These are phyloP conservation scores for Autographa gamma DNA, from an alignment of 2,888 invertebrate genomes.

Conservation along the genomic window DNA sequence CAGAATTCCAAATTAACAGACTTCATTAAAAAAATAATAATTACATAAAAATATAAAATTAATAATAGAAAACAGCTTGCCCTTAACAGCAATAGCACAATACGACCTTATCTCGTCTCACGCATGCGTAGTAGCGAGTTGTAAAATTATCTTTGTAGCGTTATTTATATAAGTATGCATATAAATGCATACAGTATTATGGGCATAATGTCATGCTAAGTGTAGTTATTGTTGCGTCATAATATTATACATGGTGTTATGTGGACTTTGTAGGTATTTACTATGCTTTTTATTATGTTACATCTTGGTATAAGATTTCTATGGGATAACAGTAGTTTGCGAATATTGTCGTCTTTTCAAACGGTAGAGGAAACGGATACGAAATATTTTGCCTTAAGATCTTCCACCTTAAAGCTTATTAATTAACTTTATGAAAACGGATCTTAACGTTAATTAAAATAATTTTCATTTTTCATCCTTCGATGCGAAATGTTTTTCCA, in stretches of 20 bases:
- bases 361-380: too few species aligned
- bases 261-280: not conserved
- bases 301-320: not conserved
- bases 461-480: too few species aligned
- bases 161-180: constrained; percentile 28
- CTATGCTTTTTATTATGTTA: not conserved
- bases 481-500: too few species aligned
- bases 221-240: constrained; percentile 7
- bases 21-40: too few species aligned
- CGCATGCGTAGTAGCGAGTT: constrained; percentile 67
- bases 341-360: not conserved
- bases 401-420: too few species aligned
- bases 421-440: too few species aligned
- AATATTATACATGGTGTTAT: not conserved
- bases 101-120: constrained; percentile 66
- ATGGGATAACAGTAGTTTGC: not conserved
- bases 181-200: constrained; percentile 7
- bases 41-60: constrained; percentile 3
- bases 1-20: too few species aligned
- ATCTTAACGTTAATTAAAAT: too few species aligned
- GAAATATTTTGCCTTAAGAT: too few species aligned
- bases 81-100: constrained; percentile 61
- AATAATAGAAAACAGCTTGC: constrained; percentile 23
- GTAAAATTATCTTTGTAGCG: constrained; percentile 72
- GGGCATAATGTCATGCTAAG: constrained; percentile 8